These are phyloP conservation scores for Blomia tropicalis DNA, from an alignment of 2,888 invertebrate species.

Conservation along the genomic window DNA sequence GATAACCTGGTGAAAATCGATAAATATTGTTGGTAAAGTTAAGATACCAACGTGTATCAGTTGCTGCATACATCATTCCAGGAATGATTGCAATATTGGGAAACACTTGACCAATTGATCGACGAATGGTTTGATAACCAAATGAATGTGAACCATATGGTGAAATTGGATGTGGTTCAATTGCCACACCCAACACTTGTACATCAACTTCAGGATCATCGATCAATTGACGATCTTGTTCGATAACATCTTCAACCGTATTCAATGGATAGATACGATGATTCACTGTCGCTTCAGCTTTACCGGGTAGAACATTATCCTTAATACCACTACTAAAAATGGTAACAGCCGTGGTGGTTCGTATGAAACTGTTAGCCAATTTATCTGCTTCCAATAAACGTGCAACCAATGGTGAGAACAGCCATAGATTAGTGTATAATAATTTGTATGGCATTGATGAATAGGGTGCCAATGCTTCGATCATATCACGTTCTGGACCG, in stretches of 20 bases:
- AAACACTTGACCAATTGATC: conserved; percentile 37
- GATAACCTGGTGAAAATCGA: conserved; percentile 37
- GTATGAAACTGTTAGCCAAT: conserved; percentile 36
- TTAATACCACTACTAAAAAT: conserved; percentile 40
- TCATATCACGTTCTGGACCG: conserved; percentile 37
- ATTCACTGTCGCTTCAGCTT: conserved; percentile 38
- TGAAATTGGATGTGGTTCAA: conserved; percentile 37
- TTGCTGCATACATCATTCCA: conserved; percentile 37
- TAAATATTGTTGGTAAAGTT: conserved; percentile 38
- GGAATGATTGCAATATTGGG: conserved; percentile 37
- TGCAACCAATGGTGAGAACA: conserved; percentile 36
- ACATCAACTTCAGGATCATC: conserved; percentile 30
- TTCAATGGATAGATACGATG: conserved; percentile 38
- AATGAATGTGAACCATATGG: conserved; percentile 36
- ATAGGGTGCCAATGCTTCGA: conserved; percentile 36
- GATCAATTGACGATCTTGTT: conserved; percentile 32
- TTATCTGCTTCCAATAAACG: conserved; percentile 14
- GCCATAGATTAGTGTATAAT: conserved; percentile 38
- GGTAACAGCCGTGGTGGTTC: conserved; percentile 42
- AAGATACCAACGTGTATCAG: conserved; percentile 40
- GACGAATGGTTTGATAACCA: conserved; percentile 37
- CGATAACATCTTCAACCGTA: conserved; percentile 27
- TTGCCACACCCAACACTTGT: conserved; percentile 24
- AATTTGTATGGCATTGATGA: conserved; percentile 34
- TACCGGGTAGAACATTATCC: conserved; percentile 38